These are phyloP conservation scores for Tetraneura akinire DNA, from an alignment of 1,140 invertebrate genomes.

Conservation along the genomic window DNA sequence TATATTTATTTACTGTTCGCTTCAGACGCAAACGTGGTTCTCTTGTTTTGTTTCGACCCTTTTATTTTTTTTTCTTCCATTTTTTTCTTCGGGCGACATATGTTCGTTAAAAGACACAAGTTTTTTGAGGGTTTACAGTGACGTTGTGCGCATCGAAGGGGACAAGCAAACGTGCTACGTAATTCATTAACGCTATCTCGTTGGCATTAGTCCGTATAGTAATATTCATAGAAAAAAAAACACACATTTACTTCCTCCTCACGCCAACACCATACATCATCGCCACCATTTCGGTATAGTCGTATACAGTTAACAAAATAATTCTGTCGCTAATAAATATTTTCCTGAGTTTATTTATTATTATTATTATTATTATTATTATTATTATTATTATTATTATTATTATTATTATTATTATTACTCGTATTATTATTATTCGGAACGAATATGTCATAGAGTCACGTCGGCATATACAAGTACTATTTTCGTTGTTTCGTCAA, in stretches of 20 bases:
- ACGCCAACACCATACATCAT: background rate
- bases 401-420: too few relatives aligned
- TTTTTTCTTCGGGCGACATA: conserved; percentile 34
- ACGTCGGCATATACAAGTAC: background rate
- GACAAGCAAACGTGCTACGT: conserved; percentile 29
- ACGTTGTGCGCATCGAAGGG: conserved; percentile 15
- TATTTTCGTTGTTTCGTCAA: background rate
- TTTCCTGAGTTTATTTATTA: background rate
- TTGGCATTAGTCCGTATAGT: conserved; percentile 35
- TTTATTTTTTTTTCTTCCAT: conserved; percentile 4
- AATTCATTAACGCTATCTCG: conserved; percentile 48
- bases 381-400: too few relatives aligned
- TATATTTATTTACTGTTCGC: conserved; percentile 11
- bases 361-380: too few relatives aligned
- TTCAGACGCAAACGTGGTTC: background rate
- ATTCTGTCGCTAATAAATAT: conserved; percentile 32
- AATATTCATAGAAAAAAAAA: conserved; percentile 3
- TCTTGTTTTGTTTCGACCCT: background rate
- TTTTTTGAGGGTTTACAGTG: background rate
- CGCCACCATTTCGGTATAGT: background rate
- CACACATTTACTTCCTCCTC: background rate
- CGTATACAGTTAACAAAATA: conserved; percentile 11
- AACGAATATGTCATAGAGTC: background rate
- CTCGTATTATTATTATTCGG: background rate
- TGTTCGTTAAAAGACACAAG: conserved; percentile 35